Evolutionary conservation across 1,140 invertebrate genomes (phyloP).

Genomic region (Zaprionus ghesquierei): DNA sequence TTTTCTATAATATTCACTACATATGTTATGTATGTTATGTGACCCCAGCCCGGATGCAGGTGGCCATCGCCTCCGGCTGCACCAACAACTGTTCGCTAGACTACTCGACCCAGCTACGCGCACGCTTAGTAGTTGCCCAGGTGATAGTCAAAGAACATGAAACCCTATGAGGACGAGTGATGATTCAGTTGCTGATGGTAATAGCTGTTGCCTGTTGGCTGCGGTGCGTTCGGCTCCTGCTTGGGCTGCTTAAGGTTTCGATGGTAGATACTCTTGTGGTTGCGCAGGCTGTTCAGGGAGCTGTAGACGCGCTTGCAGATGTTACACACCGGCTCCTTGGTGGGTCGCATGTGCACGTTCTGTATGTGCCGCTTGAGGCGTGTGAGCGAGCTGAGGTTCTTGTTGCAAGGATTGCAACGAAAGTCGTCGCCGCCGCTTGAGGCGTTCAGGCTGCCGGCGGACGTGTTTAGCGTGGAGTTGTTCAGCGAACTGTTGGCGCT

Average conservation of each 20-base stretch:
- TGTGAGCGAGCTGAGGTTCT: slow-evolving; percentile 91
- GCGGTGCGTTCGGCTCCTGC: slow-evolving; percentile 58
- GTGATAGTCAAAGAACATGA: slow-evolving; percentile 80
- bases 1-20: slow-evolving; percentile 20
- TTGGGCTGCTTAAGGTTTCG: slow-evolving; percentile 86
- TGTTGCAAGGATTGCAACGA: slow-evolving; percentile 94
- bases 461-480: slow-evolving; percentile 81
- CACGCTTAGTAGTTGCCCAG: slow-evolving; percentile 8
- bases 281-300: slow-evolving; percentile 92
- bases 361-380: slow-evolving; percentile 93
- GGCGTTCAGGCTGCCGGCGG: slow-evolving; percentile 73
- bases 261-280: slow-evolving; percentile 95
- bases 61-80: neutral
- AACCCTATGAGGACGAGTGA: slow-evolving; percentile 80
- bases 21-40: neutral
- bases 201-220: slow-evolving; percentile 50
- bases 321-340: slow-evolving; percentile 93
- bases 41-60: neutral
- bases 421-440: slow-evolving; percentile 87
- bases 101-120: no score
- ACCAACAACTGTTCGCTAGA: neutral
- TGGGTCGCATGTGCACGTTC: slow-evolving; percentile 93
- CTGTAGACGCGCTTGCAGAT: slow-evolving; percentile 94
- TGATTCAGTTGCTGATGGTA: slow-evolving; percentile 68
- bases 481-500: slow-evolving; percentile 49